Evolutionary conservation across 1,140 invertebrate genomes (phyloP).

Genomic region (Euschistus heros): DNA sequence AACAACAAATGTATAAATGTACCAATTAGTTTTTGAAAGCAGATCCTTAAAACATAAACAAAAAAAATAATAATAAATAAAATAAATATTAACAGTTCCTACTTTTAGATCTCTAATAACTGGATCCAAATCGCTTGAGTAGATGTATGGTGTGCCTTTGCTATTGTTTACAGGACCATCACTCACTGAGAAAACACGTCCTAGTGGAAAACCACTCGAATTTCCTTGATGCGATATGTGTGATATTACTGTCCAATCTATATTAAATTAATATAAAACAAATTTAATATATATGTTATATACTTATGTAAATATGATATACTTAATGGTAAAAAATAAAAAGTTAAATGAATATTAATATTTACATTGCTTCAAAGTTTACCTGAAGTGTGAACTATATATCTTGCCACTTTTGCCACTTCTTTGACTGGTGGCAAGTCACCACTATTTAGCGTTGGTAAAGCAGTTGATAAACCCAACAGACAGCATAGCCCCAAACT

Average conservation of each 20-base stretch:
- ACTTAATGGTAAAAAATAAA: too few relatives aligned
- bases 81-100: too few relatives aligned
- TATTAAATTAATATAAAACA: slow-evolving; percentile 38
- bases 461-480: too few relatives aligned
- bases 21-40: too few relatives aligned
- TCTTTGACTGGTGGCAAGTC: slow-evolving; percentile 32
- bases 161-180: slow-evolving; percentile 57
- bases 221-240: slow-evolving; percentile 53
- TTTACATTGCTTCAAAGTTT: slow-evolving; percentile 20
- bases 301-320: too few relatives aligned
- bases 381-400: slow-evolving; percentile 42
- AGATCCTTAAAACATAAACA: too few relatives aligned
- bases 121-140: slow-evolving; percentile 31
- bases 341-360: background rate
- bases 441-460: too few relatives aligned
- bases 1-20: too few relatives aligned
- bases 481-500: too few relatives aligned
- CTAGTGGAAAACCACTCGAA: slow-evolving; percentile 57
- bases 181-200: slow-evolving; percentile 58
- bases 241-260: slow-evolving; percentile 53
- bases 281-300: too few relatives aligned
- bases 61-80: background rate
- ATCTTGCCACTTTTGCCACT: slow-evolving; percentile 41
- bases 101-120: slow-evolving; percentile 14
- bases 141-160: slow-evolving; percentile 66